Evolutionary conservation across 2,113 vertebrate species (phyloP).

Genomic region (Tupaia chinensis): DNA sequence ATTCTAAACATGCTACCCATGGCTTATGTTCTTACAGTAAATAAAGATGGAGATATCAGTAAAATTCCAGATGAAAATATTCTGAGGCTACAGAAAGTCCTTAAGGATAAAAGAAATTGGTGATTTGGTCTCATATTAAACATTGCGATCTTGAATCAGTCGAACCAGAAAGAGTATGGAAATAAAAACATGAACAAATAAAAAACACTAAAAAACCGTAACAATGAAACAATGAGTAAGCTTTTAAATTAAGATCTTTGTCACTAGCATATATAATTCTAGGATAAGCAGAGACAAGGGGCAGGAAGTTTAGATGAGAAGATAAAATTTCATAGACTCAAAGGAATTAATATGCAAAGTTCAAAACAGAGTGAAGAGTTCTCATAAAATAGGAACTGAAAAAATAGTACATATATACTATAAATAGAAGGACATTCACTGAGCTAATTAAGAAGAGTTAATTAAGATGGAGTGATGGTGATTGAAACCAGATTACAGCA

Average conservation of each 20-base stretch:
- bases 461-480: background rate
- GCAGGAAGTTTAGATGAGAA: background rate
- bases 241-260: background rate
- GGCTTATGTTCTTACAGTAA: background rate
- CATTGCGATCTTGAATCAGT: background rate
- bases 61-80: background rate
- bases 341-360: background rate
- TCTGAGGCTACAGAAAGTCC: background rate
- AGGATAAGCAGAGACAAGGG: background rate
- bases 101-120: background rate
- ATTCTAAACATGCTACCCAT: background rate
- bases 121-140: background rate
- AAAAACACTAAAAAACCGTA: background rate
- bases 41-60: background rate
- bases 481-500: background rate
- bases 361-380: background rate
- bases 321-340: background rate
- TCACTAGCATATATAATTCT: background rate
- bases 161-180: background rate
- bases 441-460: background rate
- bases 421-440: background rate
- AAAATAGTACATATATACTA: background rate
- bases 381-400: background rate
- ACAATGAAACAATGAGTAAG: background rate
- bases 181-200: background rate